Percentiles rank a stretch among this genome's conserved stretches.
Conservation (phyloP, 2,888 invertebrate genomes). For the Dusona sp. region DNA sequence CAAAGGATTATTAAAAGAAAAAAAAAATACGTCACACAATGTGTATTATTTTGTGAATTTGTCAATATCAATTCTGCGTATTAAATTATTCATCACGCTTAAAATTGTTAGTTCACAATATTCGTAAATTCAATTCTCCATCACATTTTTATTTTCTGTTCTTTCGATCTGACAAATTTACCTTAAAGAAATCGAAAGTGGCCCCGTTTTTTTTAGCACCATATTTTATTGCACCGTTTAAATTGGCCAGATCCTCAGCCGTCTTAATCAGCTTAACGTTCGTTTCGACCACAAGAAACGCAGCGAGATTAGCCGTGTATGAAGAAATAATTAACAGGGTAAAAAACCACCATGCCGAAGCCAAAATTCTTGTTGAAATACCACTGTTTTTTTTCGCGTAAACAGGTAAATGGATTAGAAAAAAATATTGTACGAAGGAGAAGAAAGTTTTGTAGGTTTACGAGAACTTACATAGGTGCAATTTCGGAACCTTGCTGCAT, state of each 20-base stretch:
- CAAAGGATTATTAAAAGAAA: not conserved
- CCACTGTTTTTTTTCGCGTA: conserved; percentile 87
- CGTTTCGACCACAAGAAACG: conserved; percentile 94
- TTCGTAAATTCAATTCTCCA: not conserved
- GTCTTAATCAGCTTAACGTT: conserved; percentile 89
- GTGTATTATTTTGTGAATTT: not conserved
- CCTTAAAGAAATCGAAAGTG: conserved; percentile 95
- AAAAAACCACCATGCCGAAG: conserved; percentile 89
- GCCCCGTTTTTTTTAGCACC: conserved; percentile 94
- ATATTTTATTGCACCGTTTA: conserved; percentile 91
- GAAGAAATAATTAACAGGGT: conserved; percentile 94
- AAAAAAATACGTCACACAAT: not conserved
- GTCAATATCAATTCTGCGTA: not conserved
- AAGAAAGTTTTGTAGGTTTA: not conserved
- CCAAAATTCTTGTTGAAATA: conserved; percentile 94
- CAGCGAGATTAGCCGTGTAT: conserved; percentile 97
- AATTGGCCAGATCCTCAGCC: conserved; percentile 93
- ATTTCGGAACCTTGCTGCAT: conserved; percentile 96
- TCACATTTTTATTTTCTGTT: not conserved
- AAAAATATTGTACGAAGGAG: not conserved
- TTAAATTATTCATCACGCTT: not conserved
- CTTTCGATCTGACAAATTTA: conserved; percentile 80
- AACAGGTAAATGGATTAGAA: not conserved
- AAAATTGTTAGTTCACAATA: not conserved
- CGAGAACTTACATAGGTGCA: conserved; percentile 89